Percentiles rank a stretch among this genome's conserved stretches.
Evolutionary conservation across 2,113 vertebrate species (phyloP).

Genomic region (Campylorhamphus procurvoides): DNA sequence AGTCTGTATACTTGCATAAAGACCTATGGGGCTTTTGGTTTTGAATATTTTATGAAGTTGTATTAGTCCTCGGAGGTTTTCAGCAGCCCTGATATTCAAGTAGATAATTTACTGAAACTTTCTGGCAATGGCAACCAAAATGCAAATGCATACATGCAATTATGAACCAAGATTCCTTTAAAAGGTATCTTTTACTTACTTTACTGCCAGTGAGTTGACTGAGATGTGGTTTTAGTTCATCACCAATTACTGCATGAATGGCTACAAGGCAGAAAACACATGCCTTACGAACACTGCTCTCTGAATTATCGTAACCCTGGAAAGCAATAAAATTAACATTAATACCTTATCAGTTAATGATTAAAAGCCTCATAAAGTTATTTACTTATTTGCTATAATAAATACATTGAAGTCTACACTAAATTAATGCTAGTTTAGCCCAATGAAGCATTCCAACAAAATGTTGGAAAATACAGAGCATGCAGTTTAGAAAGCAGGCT

Average conservation of each 20-base stretch:
- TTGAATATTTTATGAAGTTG: not conserved
- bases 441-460: not conserved
- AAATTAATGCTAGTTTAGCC: not conserved
- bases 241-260: conserved; percentile 92
- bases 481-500: not conserved
- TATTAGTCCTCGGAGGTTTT: not conserved
- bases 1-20: not conserved
- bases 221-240: conserved; percentile 96
- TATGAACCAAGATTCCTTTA: not conserved
- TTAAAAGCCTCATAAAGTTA: conserved; percentile 17
- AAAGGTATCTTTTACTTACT: conserved; percentile 73
- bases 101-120: not conserved
- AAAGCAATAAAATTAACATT: conserved; percentile 51
- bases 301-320: conserved; percentile 96
- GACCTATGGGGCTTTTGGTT: not conserved
- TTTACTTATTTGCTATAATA: conserved; percentile 31
- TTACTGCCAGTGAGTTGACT: conserved; percentile 96
- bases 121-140: not conserved
- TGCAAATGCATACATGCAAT: not conserved
- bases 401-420: not conserved
- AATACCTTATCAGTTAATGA: conserved; percentile 52
- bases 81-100: not conserved
- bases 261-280: conserved; percentile 97
- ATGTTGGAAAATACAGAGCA: not conserved
- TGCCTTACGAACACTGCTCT: conserved; percentile 97